These are phyloP conservation scores for Desmophyllum pertusum DNA, from an alignment of 92 coral and sea anemone genomes.

Conservation along the genomic window DNA sequence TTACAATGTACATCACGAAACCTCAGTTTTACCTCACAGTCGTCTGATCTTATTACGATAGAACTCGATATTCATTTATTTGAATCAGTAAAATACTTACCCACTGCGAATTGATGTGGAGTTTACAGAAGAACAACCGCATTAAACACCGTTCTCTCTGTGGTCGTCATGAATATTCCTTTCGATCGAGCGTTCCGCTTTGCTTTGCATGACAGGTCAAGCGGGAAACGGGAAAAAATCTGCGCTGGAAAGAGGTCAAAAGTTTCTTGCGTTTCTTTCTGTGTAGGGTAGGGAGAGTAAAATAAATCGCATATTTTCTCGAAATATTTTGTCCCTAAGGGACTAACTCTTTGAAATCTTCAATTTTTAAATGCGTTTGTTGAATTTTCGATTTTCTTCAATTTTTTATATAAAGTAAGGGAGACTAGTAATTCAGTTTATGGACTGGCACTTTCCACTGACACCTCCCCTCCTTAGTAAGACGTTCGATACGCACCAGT, in stretches of 20 bases:
- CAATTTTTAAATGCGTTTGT: not conserved
- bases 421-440: too few relatives aligned
- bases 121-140: not conserved
- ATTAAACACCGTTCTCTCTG: not conserved
- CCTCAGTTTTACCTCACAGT: not conserved
- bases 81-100: not conserved
- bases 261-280: not conserved
- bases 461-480: not conserved
- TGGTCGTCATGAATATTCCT: not conserved
- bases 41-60: too few relatives aligned
- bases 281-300: not conserved
- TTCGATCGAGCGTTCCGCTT: not conserved
- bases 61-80: not conserved
- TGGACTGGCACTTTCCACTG: not conserved
- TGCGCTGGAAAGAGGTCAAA: not conserved
- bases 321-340: not conserved
- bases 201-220: conserved; percentile 1
- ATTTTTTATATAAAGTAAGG: too few relatives aligned
- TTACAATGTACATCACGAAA: not conserved
- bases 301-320: not conserved
- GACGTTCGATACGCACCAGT: conserved; percentile 3
- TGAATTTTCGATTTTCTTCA: not conserved
- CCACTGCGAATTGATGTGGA: not conserved
- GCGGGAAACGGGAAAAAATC: not conserved
- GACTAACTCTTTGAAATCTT: not conserved